These are phyloP conservation scores for Bacillus rossius DNA, from an alignment of 1,140 invertebrate genomes.

Conservation along the genomic window DNA sequence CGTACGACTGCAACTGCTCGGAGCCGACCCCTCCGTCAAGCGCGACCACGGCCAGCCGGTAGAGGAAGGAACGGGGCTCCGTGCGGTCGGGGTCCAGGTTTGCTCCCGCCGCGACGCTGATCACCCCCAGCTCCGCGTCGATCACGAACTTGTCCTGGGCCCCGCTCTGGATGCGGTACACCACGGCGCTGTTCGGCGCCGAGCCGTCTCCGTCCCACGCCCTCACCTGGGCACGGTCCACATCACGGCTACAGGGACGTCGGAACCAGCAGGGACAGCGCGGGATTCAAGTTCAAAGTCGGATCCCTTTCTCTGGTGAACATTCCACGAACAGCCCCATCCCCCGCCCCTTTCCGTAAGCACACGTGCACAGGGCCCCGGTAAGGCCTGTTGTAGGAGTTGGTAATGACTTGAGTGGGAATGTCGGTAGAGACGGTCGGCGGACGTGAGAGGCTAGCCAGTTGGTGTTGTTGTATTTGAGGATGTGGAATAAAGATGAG, in stretches of 20 bases:
- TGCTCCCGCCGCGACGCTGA: slow-evolving; percentile 80
- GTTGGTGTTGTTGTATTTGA: too few species aligned
- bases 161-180: slow-evolving; percentile 82
- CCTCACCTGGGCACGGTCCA: slow-evolving; percentile 51
- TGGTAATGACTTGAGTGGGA: too few species aligned
- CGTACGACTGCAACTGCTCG: slow-evolving; percentile 7
- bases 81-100: slow-evolving; percentile 85
- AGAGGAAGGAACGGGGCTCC: slow-evolving; percentile 61
- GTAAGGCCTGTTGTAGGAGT: too few species aligned
- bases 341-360: too few species aligned
- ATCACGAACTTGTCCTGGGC: slow-evolving; percentile 91
- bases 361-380: too few species aligned
- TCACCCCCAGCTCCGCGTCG: slow-evolving; percentile 70
- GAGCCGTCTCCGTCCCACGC: slow-evolving; percentile 82
- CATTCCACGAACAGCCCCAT: neutral
- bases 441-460: too few species aligned
- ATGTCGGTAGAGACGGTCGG: too few species aligned
- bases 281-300: too few species aligned
- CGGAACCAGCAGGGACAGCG: too few species aligned
- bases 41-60: slow-evolving; percentile 56
- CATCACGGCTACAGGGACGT: too few species aligned
- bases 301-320: too few species aligned
- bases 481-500: too few species aligned
- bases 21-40: slow-evolving; percentile 79
- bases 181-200: slow-evolving; percentile 76